Conservation (phyloP, 2,888 invertebrate species). For the Calephelis perditalis region DNA sequence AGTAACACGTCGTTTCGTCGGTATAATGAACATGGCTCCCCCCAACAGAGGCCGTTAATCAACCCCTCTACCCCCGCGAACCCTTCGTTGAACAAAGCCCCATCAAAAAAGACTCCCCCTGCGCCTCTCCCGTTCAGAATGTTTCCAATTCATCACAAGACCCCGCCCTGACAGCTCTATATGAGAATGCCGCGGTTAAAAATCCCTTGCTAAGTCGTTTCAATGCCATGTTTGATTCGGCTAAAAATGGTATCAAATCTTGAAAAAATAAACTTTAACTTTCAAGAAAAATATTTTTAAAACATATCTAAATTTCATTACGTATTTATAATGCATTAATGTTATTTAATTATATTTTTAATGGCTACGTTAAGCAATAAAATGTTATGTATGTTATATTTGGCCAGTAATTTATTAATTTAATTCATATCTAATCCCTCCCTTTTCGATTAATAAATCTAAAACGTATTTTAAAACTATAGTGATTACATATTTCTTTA, state of each 20-base stretch:
- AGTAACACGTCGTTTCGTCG: slow-evolving; percentile 73
- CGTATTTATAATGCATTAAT: no score
- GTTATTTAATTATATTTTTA: no score
- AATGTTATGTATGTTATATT: no score
- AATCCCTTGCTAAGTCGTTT: slow-evolving; percentile 44
- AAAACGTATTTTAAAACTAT: no score
- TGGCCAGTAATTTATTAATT: no score
- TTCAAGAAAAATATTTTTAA: background rate
- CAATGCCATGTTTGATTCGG: background rate
- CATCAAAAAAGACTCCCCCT: slow-evolving; percentile 65
- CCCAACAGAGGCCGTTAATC: slow-evolving; percentile 66
- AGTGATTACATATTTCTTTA: no score
- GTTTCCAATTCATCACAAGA: slow-evolving; percentile 77
- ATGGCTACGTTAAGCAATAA: no score
- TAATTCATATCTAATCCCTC: no score
- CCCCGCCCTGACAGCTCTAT: slow-evolving; percentile 82
- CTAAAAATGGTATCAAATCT: background rate
- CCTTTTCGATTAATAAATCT: no score
- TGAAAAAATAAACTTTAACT: background rate
- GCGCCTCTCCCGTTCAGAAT: slow-evolving; percentile 62
- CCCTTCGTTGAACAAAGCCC: slow-evolving; percentile 48
- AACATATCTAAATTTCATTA: no score
- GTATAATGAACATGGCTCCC: slow-evolving; percentile 78
- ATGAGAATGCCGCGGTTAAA: slow-evolving; percentile 57
- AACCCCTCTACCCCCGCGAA: slow-evolving; percentile 53